A percentile compares a stretch with the other conserved stretches of the same genome.
Evolutionary conservation across 2,797 vertebrate genomes (phyloP).

Genomic region (Rhadinocentrus ornatus): DNA sequence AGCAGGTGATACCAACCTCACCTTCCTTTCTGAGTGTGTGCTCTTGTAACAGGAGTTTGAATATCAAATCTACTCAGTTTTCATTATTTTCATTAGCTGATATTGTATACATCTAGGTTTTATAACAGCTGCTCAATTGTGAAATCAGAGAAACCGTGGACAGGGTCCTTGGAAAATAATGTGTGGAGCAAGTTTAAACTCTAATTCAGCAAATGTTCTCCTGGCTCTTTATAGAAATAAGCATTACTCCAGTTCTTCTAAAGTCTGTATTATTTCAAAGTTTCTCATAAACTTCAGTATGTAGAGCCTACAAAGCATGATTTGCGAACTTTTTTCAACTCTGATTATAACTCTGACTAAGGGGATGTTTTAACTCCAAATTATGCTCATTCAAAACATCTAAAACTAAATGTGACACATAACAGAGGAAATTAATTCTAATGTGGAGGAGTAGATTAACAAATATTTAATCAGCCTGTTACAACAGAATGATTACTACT

Average conservation of each 20-base stretch:
- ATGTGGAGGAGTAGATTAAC: slow-evolving; percentile 24
- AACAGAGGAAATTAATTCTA: slow-evolving; percentile 24
- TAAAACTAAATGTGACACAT: slow-evolving; percentile 34
- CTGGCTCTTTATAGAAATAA: background rate
- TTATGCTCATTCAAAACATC: slow-evolving; percentile 11
- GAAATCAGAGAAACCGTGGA: slow-evolving; percentile 51
- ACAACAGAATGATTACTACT: slow-evolving; percentile 10
- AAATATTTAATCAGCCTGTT: slow-evolving; percentile 44
- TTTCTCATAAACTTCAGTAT: slow-evolving; percentile 15
- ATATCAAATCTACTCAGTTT: slow-evolving; percentile 20
- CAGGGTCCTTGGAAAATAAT: slow-evolving; percentile 8
- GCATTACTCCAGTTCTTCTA: background rate
- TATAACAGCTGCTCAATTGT: slow-evolving; percentile 19
- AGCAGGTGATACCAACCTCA: slow-evolving; percentile 62
- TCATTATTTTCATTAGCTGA: slow-evolving; percentile 17
- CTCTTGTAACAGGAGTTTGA: slow-evolving; percentile 6
- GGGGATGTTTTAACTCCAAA: slow-evolving; percentile 13
- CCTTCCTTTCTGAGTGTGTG: slow-evolving; percentile 22
- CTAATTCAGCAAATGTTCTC: background rate
- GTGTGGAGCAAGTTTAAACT: background rate
- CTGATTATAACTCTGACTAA: no score
- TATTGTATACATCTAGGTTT: background rate
- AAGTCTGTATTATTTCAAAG: slow-evolving; percentile 11
- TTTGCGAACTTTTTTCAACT: background rate
- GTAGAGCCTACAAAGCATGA: background rate